A percentile compares a stretch with the other conserved stretches of the same genome.
Conservation (phyloP, 2,797 vertebrate species). For the Toxotes lorentzi region DNA sequence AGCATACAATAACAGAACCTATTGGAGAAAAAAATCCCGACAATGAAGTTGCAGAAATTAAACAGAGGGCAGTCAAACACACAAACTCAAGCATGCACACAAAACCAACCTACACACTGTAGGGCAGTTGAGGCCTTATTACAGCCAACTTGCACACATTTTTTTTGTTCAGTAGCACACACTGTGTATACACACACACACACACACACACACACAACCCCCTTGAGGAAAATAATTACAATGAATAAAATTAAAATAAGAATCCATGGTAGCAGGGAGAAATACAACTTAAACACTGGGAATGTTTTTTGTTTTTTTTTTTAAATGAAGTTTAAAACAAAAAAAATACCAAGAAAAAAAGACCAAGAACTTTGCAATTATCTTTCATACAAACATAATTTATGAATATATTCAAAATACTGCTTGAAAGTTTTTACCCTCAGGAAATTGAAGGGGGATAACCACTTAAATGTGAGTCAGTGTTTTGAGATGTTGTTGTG, state of each 20-base stretch:
- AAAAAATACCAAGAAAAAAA: slow-evolving; percentile 59
- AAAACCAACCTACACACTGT: slow-evolving; percentile 59
- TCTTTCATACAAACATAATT: slow-evolving; percentile 70
- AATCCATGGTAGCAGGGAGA: slow-evolving; percentile 60
- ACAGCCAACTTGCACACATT: slow-evolving; percentile 64
- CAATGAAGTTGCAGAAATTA: slow-evolving; percentile 51
- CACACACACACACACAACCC: slow-evolving; percentile 69
- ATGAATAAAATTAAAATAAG: slow-evolving; percentile 60
- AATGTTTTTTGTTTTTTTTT: slow-evolving; percentile 81
- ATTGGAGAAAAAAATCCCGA: slow-evolving; percentile 47
- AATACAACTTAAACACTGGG: slow-evolving; percentile 75
- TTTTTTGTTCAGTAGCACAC: slow-evolving; percentile 72
- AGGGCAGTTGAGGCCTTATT: slow-evolving; percentile 60
- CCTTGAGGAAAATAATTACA: slow-evolving; percentile 65
- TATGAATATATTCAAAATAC: slow-evolving; percentile 80
- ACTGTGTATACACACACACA: slow-evolving; percentile 69
- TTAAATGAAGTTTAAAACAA: slow-evolving; percentile 47
- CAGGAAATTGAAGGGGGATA: slow-evolving; percentile 55
- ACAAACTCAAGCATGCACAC: slow-evolving; percentile 56
- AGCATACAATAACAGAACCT: slow-evolving; percentile 78
- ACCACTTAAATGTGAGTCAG: slow-evolving; percentile 61
- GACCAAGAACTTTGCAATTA: slow-evolving; percentile 33
- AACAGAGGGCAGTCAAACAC: slow-evolving; percentile 61
- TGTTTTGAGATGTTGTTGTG: slow-evolving; percentile 67
- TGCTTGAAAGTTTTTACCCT: slow-evolving; percentile 70